phyloP scores from a whole-genome alignment of 1,140 invertebrate genomes.

The Drosophila nigromelanica region DNA sequence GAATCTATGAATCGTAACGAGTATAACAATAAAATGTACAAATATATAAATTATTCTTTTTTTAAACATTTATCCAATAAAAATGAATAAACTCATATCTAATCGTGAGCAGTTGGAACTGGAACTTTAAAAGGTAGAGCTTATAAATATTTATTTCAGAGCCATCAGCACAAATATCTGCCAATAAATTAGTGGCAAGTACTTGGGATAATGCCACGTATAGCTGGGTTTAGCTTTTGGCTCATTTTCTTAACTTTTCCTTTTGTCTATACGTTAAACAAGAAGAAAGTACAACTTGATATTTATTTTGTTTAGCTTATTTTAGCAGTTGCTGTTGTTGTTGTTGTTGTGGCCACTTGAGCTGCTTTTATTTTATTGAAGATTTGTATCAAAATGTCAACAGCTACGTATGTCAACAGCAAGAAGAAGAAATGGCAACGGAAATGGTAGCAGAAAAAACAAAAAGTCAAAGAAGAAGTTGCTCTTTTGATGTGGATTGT shows the following conservation, averaged over 20 bases:
- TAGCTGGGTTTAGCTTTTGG: conserved; percentile 21
- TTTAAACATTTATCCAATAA: neutral
- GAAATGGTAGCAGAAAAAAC: conserved; percentile 17
- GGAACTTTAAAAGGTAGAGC: neutral
- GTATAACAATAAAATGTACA: no score
- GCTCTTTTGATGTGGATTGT: conserved; percentile 68
- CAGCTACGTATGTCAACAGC: conserved; percentile 65
- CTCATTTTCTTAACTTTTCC: neutral
- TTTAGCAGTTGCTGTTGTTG: conserved; percentile 5
- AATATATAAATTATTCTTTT: no score
- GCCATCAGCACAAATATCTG: conserved; percentile 30
- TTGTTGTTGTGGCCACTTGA: conserved; percentile 57
- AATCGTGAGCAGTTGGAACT: neutral
- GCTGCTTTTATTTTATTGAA: conserved; percentile 77
- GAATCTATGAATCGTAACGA: no score
- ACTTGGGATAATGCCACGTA: conserved; percentile 49
- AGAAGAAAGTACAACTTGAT: conserved; percentile 25
- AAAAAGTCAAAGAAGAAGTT: conserved; percentile 53
- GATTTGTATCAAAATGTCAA: conserved; percentile 80
- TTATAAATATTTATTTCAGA: no score
- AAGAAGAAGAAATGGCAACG: conserved; percentile 6
- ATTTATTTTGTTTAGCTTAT: conserved; percentile 40
- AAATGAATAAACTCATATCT: neutral
- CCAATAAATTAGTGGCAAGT: conserved; percentile 12
- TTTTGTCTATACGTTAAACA: neutral